A percentile compares a stretch with the other conserved stretches of the same genome.
Conservation (phyloP, 2,797 vertebrate genomes). For the Manis javanica region DNA sequence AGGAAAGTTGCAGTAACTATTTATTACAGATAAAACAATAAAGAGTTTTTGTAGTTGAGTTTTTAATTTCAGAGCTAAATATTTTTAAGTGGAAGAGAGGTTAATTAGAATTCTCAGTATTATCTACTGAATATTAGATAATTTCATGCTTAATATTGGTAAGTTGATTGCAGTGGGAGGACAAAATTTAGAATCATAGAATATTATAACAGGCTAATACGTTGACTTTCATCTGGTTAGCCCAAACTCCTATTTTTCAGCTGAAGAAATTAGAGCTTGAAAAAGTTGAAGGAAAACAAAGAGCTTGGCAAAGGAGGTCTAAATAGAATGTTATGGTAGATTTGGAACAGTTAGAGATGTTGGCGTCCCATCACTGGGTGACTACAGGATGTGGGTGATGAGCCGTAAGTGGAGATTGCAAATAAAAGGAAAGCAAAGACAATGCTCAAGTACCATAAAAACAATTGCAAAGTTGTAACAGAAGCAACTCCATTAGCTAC, state of each 20-base stretch:
- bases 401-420: not conserved
- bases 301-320: not conserved
- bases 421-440: not conserved
- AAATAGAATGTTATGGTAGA: rapidly evolving
- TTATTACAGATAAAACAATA: slow-evolving; percentile 55
- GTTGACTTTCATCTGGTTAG: not conserved
- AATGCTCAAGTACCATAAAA: not conserved
- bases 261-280: not conserved
- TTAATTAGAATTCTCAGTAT: not conserved
- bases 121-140: not conserved
- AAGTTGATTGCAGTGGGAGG: not conserved
- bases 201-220: not conserved
- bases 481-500: not conserved
- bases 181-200: not conserved
- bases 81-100: not conserved
- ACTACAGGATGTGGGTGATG: not conserved
- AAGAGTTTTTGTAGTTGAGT: not conserved
- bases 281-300: not conserved
- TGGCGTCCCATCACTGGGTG: not conserved
- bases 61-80: not conserved
- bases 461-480: not conserved
- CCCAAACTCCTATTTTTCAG: not conserved
- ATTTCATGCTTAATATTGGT: not conserved
- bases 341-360: not conserved
- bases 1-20: slow-evolving; percentile 48